Evolutionary conservation across 2,888 invertebrate genomes (phyloP).

Genomic region (Antitype chi): DNA sequence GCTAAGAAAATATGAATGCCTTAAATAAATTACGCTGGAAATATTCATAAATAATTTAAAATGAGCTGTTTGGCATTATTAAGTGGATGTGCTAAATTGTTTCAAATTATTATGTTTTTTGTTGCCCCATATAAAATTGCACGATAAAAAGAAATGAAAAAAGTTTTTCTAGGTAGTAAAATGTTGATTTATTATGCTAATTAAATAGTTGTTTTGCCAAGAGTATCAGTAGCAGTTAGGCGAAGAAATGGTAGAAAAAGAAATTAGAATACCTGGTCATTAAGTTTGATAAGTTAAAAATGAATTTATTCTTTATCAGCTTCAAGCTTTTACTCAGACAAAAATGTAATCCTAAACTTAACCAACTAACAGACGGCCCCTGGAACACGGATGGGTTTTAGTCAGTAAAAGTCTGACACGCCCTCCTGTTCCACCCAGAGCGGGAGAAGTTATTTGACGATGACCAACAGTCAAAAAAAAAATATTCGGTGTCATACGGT

Average conservation of each 20-base stretch:
- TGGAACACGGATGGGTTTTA: too few species aligned
- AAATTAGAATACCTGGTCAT: background rate
- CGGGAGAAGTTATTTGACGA: too few species aligned
- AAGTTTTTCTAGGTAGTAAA: constrained; percentile 3
- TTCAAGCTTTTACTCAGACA: too few species aligned
- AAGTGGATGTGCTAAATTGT: constrained; percentile 36
- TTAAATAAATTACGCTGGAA: constrained; percentile 56
- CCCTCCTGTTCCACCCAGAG: too few species aligned
- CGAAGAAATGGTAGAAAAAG: background rate
- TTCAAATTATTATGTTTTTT: constrained; percentile 35
- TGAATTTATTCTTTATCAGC: too few species aligned
- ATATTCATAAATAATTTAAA: constrained; percentile 59
- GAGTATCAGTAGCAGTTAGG: background rate
- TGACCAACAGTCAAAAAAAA: too few species aligned
- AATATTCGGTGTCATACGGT: too few species aligned
- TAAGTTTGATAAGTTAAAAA: background rate
- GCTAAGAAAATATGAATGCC: constrained; percentile 62
- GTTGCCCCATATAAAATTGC: constrained; percentile 11
- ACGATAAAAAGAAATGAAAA: constrained; percentile 12
- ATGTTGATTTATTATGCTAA: constrained; percentile 14
- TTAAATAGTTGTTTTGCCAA: background rate
- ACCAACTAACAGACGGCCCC: too few species aligned
- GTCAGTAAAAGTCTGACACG: too few species aligned
- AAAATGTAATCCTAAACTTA: too few species aligned
- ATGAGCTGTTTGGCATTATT: constrained; percentile 44